phyloP scores from a whole-genome alignment of 2,113 vertebrate genomes.

The Gambusia affinis region DNA sequence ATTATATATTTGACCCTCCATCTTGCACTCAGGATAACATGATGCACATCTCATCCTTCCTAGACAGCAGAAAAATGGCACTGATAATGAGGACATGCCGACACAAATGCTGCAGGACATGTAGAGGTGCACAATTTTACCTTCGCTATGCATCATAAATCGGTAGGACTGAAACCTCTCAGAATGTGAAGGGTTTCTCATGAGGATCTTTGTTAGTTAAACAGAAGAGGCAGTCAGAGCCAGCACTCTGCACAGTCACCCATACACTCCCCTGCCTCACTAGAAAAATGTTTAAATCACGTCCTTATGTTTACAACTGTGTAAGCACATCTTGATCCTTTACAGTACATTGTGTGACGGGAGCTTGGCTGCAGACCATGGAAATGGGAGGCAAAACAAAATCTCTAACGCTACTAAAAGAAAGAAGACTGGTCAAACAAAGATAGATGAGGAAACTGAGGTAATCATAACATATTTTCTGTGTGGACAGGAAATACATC shows the following conservation, averaged over 20 bases:
- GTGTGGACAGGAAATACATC: conserved; percentile 20
- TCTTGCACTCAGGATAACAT: conserved; percentile 5
- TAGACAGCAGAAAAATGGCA: not conserved
- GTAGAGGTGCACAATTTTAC: conserved; percentile 15
- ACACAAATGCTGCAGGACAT: conserved; percentile 13
- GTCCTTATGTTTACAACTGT: conserved; percentile 52
- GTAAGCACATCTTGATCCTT: conserved; percentile 54
- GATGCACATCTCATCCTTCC: not conserved
- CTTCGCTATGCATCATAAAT: conserved; percentile 1
- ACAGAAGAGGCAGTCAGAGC: not conserved
- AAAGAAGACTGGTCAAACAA: conserved; percentile 44
- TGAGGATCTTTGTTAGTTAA: conserved; percentile 5
- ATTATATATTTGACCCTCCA: not conserved
- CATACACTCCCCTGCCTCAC: conserved; percentile 3
- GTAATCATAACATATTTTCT: conserved; percentile 25
- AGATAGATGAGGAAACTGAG: conserved; percentile 24
- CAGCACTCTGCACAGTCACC: not conserved
- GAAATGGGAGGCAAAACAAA: conserved; percentile 30
- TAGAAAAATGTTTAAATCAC: conserved; percentile 51
- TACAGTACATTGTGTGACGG: conserved; percentile 38
- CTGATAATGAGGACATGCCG: not conserved
- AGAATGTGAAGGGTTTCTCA: not conserved
- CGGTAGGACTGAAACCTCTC: not conserved
- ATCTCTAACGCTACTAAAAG: conserved; percentile 57
- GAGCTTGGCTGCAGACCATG: conserved; percentile 33